Percentiles rank a stretch among this genome's conserved stretches.
These are phyloP conservation scores for Cyclina sinensis DNA, from an alignment of 1,140 invertebrate genomes.

Conservation along the genomic window DNA sequence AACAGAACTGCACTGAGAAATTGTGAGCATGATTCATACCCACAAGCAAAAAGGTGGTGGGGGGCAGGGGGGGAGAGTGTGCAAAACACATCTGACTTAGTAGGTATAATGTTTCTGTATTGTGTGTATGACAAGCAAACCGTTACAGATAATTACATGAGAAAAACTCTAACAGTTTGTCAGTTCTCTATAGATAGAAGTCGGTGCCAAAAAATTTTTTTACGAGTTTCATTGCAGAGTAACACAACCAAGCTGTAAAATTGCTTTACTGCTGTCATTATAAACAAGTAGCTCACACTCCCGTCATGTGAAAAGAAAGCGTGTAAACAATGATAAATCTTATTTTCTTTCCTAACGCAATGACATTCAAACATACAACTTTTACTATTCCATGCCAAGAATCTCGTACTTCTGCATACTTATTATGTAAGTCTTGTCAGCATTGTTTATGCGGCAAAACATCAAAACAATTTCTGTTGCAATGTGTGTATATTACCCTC, in stretches of 20 bases:
- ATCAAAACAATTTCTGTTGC: too few species aligned
- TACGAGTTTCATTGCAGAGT: neutral
- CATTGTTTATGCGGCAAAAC: neutral
- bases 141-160: constrained; percentile 35
- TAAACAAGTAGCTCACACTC: constrained; percentile 21
- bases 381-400: neutral
- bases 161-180: constrained; percentile 39
- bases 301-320: neutral
- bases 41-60: too few species aligned
- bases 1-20: neutral
- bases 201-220: constrained; percentile 11
- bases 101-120: neutral
- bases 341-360: too few species aligned
- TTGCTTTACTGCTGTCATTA: neutral
- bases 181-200: constrained; percentile 1
- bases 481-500: too few species aligned
- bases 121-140: constrained; percentile 20
- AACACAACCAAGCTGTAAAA: constrained; percentile 17
- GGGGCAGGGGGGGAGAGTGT: neutral
- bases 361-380: too few species aligned
- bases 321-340: too few species aligned
- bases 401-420: neutral
- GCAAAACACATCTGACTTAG: constrained; percentile 25
- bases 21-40: neutral
- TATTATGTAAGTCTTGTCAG: neutral